Evolutionary conservation across 2,113 vertebrate genomes (phyloP).

Genomic region (Pedionomus torquatus): DNA sequence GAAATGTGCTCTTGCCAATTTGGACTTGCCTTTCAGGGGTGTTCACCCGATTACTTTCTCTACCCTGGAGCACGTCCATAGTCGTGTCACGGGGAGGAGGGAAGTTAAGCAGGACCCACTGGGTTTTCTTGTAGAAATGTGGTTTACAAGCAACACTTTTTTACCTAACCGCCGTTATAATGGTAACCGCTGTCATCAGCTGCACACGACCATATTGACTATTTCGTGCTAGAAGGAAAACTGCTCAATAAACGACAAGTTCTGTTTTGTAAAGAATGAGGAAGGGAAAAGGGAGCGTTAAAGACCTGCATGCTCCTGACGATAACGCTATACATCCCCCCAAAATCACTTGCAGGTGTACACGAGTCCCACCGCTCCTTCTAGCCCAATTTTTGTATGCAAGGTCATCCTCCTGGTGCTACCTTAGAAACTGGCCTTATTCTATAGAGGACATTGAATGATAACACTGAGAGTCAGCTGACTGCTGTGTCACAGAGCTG

Average conservation of each 20-base stretch:
- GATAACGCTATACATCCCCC: not conserved
- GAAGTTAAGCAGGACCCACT: not conserved
- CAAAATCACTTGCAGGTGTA: conserved; percentile 16
- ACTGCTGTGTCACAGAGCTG: conserved; percentile 86
- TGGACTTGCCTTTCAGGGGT: not conserved
- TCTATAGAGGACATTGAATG: conserved; percentile 74
- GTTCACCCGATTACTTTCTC: not conserved
- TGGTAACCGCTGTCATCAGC: not conserved
- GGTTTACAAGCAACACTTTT: not conserved
- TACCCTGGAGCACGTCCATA: not conserved
- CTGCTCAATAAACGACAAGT: not conserved
- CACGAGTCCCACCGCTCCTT: not conserved
- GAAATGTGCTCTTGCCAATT: not conserved
- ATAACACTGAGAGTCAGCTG: conserved; percentile 87
- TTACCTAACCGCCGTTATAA: not conserved
- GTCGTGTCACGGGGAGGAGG: fast-evolving
- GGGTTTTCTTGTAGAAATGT: not conserved
- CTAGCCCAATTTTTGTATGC: not conserved
- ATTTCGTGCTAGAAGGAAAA: not conserved
- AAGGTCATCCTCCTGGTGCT: conserved; percentile 74
- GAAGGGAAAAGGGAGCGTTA: not conserved
- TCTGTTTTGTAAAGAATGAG: not conserved
- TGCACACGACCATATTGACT: not conserved
- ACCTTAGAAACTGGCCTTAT: conserved; percentile 74
- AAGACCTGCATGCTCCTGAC: fast-evolving